Evolutionary conservation across 2,113 vertebrate genomes (phyloP), one percentile per base, ranked within the genome.

Genomic region (Laterallus jamaicensis): DNA sequence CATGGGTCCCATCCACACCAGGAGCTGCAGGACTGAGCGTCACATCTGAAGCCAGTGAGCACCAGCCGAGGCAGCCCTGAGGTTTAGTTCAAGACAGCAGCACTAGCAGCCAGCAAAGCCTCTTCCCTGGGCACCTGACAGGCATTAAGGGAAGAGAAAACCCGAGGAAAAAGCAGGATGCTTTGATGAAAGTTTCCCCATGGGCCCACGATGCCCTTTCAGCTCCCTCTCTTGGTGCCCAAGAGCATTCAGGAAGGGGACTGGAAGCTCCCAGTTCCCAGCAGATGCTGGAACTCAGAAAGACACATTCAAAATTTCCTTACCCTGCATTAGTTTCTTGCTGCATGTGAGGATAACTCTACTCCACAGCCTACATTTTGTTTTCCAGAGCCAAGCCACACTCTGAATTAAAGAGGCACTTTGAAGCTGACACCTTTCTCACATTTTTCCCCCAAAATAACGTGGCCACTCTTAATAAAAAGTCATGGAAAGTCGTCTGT

Each of bases 401-500:
- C 71, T 49, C 68, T 68, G 75, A 29, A 26, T 40, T 67, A 37
- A 35, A 54, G 28, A 73, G n/a, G 52, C 26, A 3, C 58, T 32
- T 6, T 7, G 37, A 71, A 28, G 4, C 28, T 67, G n/a, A 40
- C 9, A 40, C 66, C 44, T 68, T 39, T 40, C 67, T 75, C 44
- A 42, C 25, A 3, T 15, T 78, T 73, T n/a, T 39, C 62, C 42
- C 79, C 42, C 79, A 26, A 29, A 81, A 32, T 3, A 18, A 20
- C 2, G 1, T 3, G n/a, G 68, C 31, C 26, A 2, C 22, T 19
- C 35, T 28, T 15, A 56, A 16, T 7, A 16, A 58, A 17, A 54
- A 84, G 69, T 54, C 9, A 6, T 0, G 0, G 12, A 58, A 64
- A n/a, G 35, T 67, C 7, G 0, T 5, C 24, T 15, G 32, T 3